Percentiles rank a stretch among this genome's conserved stretches.
phyloP scores from a whole-genome alignment of 1,140 invertebrate genomes.

The Apocrypta bakeri region DNA sequence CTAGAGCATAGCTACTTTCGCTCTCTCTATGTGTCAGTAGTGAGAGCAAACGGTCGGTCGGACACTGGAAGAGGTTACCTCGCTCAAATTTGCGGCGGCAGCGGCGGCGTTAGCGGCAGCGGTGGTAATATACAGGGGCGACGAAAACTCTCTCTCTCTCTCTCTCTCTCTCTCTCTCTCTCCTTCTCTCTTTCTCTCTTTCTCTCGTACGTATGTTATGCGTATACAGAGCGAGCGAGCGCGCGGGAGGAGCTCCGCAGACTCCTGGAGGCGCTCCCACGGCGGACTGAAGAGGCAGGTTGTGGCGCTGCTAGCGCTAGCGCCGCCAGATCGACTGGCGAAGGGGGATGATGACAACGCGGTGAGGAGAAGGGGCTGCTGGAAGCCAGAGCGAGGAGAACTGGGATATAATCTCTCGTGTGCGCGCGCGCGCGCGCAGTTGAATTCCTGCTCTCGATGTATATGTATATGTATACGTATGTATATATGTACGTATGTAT shows the following conservation, averaged over 20 bases:
- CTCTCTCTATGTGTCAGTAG: no score
- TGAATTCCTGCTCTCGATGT: no score
- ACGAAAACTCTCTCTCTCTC: not conserved
- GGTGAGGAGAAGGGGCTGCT: not conserved
- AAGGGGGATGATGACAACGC: not conserved
- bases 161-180: not conserved
- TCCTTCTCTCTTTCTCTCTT: constrained; percentile 1
- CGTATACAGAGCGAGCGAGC: not conserved
- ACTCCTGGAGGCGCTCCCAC: constrained; percentile 52
- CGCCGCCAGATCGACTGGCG: constrained; percentile 15
- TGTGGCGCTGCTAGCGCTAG: constrained; percentile 30
- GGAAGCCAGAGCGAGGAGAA: not conserved
- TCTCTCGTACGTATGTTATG: not conserved
- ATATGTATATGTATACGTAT: no score
- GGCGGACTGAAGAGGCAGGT: constrained; percentile 48
- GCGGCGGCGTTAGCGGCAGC: not conserved
- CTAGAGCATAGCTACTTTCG: no score
- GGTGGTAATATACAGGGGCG: no score
- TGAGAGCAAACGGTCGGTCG: no score
- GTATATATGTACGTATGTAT: constrained; percentile 6
- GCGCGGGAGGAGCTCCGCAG: constrained; percentile 48
- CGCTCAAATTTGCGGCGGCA: not conserved
- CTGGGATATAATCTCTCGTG: not conserved
- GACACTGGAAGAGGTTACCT: no score
- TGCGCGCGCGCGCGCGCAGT: not conserved